phyloP scores from a whole-genome alignment of 2,113 vertebrate species.

The Trogon surrucura region DNA sequence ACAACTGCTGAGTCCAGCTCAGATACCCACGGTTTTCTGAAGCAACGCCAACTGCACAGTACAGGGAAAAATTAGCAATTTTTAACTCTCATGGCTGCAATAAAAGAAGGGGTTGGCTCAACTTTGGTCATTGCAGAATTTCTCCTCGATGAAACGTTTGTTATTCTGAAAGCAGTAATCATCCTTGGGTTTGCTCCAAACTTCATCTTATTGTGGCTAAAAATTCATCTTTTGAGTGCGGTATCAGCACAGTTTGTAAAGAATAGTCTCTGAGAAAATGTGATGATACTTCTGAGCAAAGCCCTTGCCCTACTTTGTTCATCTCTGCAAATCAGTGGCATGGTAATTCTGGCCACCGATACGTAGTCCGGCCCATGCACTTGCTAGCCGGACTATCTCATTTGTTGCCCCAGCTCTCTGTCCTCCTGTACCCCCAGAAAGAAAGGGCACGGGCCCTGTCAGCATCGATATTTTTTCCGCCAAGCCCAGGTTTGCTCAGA shows the following conservation, averaged over 20 bases:
- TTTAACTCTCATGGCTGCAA: background rate
- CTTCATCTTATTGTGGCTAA: background rate
- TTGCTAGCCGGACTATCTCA: fast-evolving
- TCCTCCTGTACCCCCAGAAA: background rate
- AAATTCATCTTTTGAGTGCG: background rate
- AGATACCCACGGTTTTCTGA: background rate
- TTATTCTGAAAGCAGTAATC: background rate
- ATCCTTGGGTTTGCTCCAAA: background rate
- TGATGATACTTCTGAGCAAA: background rate
- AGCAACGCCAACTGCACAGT: background rate
- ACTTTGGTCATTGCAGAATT: background rate
- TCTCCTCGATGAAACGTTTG: background rate
- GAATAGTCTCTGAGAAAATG: background rate
- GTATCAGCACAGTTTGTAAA: background rate
- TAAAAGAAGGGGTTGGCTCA: background rate
- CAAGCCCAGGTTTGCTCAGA: background rate
- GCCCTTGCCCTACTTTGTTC: background rate
- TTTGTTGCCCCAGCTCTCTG: background rate
- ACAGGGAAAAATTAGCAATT: background rate
- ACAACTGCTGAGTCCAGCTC: background rate
- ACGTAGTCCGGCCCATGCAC: background rate
- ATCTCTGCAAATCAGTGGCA: background rate
- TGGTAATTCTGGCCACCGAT: background rate
- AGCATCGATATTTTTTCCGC: fast-evolving
- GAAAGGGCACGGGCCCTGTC: background rate